Evolutionary conservation across 2,113 vertebrate genomes (phyloP).

Genomic region (Hippocampus barbouri): DNA sequence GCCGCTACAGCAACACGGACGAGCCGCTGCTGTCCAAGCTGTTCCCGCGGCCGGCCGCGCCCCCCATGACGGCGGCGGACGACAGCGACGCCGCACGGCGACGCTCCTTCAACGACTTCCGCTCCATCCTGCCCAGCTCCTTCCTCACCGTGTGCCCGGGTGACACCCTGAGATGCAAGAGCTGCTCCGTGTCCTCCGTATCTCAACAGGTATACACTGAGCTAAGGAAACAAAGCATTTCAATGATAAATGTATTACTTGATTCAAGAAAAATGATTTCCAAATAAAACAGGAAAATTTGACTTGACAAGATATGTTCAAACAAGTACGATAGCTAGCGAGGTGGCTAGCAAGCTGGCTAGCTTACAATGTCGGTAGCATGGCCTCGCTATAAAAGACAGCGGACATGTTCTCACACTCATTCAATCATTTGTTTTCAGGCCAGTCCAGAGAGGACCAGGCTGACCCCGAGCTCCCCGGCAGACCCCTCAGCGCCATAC

Average conservation of each 20-base stretch:
- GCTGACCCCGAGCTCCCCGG: slow-evolving; percentile 83
- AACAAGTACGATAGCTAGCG: not conserved
- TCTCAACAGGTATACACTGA: slow-evolving; percentile 76
- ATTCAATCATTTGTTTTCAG: slow-evolving; percentile 62
- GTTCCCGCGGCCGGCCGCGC: slow-evolving; percentile 79
- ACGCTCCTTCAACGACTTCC: slow-evolving; percentile 94
- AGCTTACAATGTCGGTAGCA: no score
- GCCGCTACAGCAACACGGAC: slow-evolving; percentile 90
- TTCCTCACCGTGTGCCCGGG: slow-evolving; percentile 85
- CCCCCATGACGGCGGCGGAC: slow-evolving; percentile 68
- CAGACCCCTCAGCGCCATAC: slow-evolving; percentile 82
- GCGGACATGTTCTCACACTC: not conserved
- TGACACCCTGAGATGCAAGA: slow-evolving; percentile 82
- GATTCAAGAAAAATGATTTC: not conserved
- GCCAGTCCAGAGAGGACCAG: slow-evolving; percentile 87
- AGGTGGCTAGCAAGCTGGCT: no score
- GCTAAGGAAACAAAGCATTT: no score
- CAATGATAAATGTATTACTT: not conserved
- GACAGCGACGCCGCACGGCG: slow-evolving; percentile 79
- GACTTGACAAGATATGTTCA: no score
- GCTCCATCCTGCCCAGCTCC: slow-evolving; percentile 93
- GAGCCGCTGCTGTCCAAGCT: slow-evolving; percentile 92
- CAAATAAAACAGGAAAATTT: not conserved
- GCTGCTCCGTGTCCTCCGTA: slow-evolving; percentile 81
- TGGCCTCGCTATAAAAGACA: no score